Percentiles rank a stretch among this genome's conserved stretches.
phyloP scores from a whole-genome alignment of 2,113 vertebrate genomes.

The Ctenomys sociabilis region DNA sequence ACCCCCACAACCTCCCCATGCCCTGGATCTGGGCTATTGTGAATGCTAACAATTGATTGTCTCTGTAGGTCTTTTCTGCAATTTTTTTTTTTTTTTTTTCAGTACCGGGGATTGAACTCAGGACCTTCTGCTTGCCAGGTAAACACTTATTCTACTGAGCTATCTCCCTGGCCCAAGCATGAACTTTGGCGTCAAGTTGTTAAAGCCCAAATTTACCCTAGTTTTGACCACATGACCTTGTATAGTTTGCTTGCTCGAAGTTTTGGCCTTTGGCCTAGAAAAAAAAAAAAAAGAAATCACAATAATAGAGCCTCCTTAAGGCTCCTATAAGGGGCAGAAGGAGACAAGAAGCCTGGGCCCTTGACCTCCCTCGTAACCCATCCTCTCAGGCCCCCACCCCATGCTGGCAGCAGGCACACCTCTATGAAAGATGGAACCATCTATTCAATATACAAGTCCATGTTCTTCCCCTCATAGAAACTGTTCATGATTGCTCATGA shows the following conservation, averaged over 20 bases:
- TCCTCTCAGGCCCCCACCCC: background rate
- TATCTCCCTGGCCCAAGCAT: background rate
- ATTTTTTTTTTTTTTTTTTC: background rate
- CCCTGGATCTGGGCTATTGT: background rate
- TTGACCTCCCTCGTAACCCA: background rate
- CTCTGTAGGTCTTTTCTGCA: background rate
- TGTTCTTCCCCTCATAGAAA: background rate
- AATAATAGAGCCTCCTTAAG: background rate
- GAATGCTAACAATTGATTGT: background rate
- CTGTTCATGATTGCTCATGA: background rate
- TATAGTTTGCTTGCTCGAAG: background rate
- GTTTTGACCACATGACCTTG: background rate
- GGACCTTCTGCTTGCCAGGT: no score
- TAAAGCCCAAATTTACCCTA: background rate
- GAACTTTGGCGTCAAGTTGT: background rate
- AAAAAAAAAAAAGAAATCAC: background rate
- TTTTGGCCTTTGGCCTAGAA: background rate
- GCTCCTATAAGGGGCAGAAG: background rate
- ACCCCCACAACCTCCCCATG: background rate
- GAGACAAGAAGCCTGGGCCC: background rate
- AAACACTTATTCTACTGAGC: no score
- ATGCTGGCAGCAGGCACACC: no score
- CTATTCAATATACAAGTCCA: background rate
- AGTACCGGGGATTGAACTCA: no score
- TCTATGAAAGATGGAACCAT: background rate